These are phyloP conservation scores for Darevskia mixta DNA, from an alignment of 2,797 vertebrate species.

Conservation along the genomic window DNA sequence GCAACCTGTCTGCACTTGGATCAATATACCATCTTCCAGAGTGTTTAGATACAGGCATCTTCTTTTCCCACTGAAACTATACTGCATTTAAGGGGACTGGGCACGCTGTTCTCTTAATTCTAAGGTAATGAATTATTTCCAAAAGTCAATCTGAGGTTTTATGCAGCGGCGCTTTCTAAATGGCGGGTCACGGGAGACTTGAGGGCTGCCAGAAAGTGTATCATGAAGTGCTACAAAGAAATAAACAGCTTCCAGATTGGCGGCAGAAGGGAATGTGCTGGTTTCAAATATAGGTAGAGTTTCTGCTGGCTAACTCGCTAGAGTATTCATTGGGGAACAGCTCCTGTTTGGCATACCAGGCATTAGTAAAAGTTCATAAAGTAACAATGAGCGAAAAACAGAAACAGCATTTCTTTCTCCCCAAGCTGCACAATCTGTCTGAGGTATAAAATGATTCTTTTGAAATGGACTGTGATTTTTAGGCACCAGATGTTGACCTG, in stretches of 20 bases:
- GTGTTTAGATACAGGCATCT: conserved; percentile 38
- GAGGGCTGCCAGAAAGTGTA: not conserved
- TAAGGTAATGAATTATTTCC: conserved; percentile 33
- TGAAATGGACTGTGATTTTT: conserved; percentile 41
- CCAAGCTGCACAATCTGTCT: conserved; percentile 32
- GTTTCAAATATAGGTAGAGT: not conserved
- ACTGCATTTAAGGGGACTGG: conserved; percentile 4
- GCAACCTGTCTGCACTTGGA: conserved; percentile 44
- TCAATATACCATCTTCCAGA: conserved; percentile 63
- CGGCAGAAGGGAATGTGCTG: not conserved
- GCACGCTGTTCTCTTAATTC: not conserved
- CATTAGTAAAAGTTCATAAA: conserved; percentile 3
- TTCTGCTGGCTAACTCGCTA: not conserved
- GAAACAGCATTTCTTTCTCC: not conserved
- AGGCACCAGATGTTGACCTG: conserved; percentile 15
- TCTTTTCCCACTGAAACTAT: conserved; percentile 49
- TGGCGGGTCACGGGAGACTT: conserved; percentile 1
- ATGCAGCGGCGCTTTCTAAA: conserved; percentile 7
- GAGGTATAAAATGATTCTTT: conserved; percentile 29
- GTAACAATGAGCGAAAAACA: conserved; percentile 23
- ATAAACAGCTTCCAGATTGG: not conserved
- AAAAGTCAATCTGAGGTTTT: conserved; percentile 6
- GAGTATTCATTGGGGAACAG: not conserved
- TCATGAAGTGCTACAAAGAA: not conserved
- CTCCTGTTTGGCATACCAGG: not conserved